Evolutionary conservation across 2,797 vertebrate genomes (phyloP), one percentile per base, ranked within the genome.

Genomic region (Malurus splendens): DNA sequence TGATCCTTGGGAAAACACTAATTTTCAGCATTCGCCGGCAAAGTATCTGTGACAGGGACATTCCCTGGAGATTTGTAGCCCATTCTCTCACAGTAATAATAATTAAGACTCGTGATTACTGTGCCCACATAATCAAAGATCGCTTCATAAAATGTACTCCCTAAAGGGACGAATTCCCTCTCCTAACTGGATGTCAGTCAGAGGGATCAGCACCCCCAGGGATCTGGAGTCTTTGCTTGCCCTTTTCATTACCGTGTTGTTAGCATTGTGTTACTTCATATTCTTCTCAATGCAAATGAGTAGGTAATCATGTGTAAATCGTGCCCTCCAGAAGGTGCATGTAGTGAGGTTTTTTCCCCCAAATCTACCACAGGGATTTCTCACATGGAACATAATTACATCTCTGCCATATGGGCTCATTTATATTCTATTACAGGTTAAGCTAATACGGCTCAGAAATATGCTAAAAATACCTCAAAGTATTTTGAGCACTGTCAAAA

Each of bases 361-460:
- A 96, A 95, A 90, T 87, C 96, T 95, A 97, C 97, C 96, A 95
- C 95, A 94, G 97, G 97, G 97, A 98, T 95, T 97, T 97, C 96
- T 97, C 90, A 71, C 95, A 94, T 96, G 94, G 95, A 97, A 95
- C 93, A 95, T 98, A 97, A 97, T 98, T 97, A 97, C 94, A 96
- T 96, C 97, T 96, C 96, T 96, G 97, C 97, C 98, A 97, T 98
- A 97, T 97, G 97, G 97, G 94, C 96, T 98, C 96, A 97, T 97
- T 98, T 98, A 97, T 97, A 97, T 98, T 98, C 97, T 97, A 96
- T 97, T 97, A 97, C 97, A 98, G 97, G 97, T 98, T 98, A 98
- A 97, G 96, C 96, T 98, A 98, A 97, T 97, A 98, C 65, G 41
- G 96, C 96, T 96, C 94, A 96, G 95, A 97, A 97, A 97, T 96